Base-by-base conservation (phyloP, 2,113 vertebrate species). In the Benitochromis conjunctus region DNA sequence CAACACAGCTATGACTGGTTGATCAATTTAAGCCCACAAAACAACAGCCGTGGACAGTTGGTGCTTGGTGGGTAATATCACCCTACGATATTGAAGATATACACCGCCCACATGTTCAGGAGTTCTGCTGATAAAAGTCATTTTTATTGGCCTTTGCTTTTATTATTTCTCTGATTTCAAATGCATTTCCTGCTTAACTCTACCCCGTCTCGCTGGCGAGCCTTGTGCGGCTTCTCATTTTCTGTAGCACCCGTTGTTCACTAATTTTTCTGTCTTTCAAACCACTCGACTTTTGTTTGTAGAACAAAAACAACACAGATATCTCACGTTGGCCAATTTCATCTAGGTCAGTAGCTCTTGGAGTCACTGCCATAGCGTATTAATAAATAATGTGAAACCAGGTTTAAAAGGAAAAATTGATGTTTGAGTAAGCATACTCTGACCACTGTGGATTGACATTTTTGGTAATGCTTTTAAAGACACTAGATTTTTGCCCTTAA, bases 401-500 rank as follows among this genome's bases (percentile, higher is more conserved):
- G 80, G 55, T 87, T 89, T 77, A 19, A 90, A 84, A 71, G 31
- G 62, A 89, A 48, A 58, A 79, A 62, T 10, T 64, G 13, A 86
- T 57, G 78, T 86, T 84, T 80, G 46, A 81, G 69, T 54, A 29
- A 81, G 66, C 43, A 76, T 80, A 74, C 21, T 78, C 54, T 83
- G 55, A 56, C n/a, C 19, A 13, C 46, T 69, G 31, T 36, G 19
- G 89, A 90, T 86, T 92, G 91, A 89, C 89, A 82, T 82, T 11
- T 91, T 19, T 66, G 38, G 43, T 76, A 88, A 93, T 93, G 86
- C 77, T 86, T 93, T 91, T 93, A 89, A 92, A 94, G 77, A 82
- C 71, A 85, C 55, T 81, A 14, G 14, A 82, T 85, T 88, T 90
- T 31, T 69, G 77, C 18, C 82, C 31, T 69, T 83, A 83, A 86